Evolutionary conservation across 2,797 vertebrate genomes (phyloP).

Genomic region (Lacerta viridis): DNA sequence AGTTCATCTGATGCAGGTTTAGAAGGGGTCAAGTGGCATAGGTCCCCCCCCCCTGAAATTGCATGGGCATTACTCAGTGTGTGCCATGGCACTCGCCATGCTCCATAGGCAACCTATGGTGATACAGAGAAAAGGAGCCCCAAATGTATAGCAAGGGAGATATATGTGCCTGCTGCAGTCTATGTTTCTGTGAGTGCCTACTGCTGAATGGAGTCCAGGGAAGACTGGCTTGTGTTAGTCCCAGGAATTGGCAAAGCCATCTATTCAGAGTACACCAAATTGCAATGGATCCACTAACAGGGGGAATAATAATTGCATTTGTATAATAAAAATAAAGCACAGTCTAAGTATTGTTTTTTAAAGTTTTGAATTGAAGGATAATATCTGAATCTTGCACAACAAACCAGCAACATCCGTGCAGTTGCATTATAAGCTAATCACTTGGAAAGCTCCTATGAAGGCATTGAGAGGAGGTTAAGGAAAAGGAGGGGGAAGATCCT

Average conservation of each 20-base stretch:
- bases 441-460: constrained; percentile 6
- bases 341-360: neutral
- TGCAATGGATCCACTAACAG: neutral
- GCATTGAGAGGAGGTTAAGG: constrained; percentile 2
- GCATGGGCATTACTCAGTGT: neutral
- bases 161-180: neutral
- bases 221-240: neutral
- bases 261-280: neutral
- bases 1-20: neutral
- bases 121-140: neutral
- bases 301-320: neutral
- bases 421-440: constrained; percentile 14
- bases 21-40: neutral
- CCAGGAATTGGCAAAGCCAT: neutral
- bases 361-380: neutral
- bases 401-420: neutral
- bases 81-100: neutral
- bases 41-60: neutral
- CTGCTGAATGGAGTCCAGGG: neutral
- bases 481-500: neutral
- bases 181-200: neutral
- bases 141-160: neutral
- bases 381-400: neutral
- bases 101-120: neutral
- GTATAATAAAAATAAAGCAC: neutral